Evolutionary conservation across 2,888 invertebrate genomes (phyloP), one percentile per base, ranked within the genome.

Genomic region (Heliconius erato): DNA sequence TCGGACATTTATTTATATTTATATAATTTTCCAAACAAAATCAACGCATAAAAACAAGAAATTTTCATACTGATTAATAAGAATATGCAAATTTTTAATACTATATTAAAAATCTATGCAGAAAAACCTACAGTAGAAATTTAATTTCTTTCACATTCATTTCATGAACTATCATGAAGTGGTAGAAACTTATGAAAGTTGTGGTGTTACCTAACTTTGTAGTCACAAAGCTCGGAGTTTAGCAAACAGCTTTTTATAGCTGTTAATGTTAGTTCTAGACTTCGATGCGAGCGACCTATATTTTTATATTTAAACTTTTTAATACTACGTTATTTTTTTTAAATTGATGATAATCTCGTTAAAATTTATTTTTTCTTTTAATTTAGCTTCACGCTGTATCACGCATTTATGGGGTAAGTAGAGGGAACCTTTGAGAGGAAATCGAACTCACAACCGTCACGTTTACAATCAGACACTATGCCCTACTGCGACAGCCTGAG

Each of bases 161-260:
- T 72, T n/a, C 63, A 63, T 67, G 67, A 67, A 67, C 28, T 67
- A 67, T 67, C 28, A 67, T 67, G 71, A 44, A 76, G 59, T 54
- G 35, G 63, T 76, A 76, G n/a, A 26, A 67, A 79, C 79, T 81
- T 80, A 40, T 80, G 78, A 74, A 72, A 83, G 81, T 83, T 79
- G 80, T 74, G 83, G 83, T 81, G 79, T 83, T 84, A 81, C 68
- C 71, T 78, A 81, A 84, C 84, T 84, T 79, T 74, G 67, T 54
- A 83, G 84, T 83, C 82, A 84, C 80, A 84, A 83, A 84, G 81
- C 83, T 76, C 82, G 63, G 76, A 81, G 82, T 35, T 81, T 81
- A 72, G 69, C 71, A 79, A 72, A 77, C 76, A 59, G 65, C 81
- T 83, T 84, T 84, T 83, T 81, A 83, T 76, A 68, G 76, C 80